A percentile compares a stretch with the other conserved stretches of the same genome.
Evolutionary conservation across 2,888 invertebrate species (phyloP).

Genomic region (Patella caerulea): DNA sequence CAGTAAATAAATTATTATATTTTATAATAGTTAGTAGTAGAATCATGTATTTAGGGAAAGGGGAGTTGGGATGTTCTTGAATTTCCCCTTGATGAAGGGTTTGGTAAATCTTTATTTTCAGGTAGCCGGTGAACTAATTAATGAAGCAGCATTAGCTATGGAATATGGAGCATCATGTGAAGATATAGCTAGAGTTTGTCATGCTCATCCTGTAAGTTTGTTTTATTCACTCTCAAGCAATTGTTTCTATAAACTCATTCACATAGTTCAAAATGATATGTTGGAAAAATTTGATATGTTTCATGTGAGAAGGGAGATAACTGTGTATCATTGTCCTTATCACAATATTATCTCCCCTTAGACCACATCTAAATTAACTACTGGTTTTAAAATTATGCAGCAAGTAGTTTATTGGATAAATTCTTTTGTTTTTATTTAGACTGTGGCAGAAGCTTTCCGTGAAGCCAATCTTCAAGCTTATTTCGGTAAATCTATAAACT

Average conservation of each 20-base stretch:
- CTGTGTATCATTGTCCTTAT: too few species aligned
- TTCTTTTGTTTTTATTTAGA: slow-evolving; percentile 77
- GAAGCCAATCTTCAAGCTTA: slow-evolving; percentile 97
- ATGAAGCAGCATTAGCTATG: slow-evolving; percentile 97
- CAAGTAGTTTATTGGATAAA: too few species aligned
- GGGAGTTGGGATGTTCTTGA: not conserved
- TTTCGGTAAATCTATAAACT: slow-evolving; percentile 97
- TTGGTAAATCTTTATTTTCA: slow-evolving; percentile 62
- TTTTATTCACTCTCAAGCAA: not conserved
- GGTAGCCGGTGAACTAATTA: slow-evolving; percentile 96
- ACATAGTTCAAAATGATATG: too few species aligned
- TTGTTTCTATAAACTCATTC: too few species aligned
- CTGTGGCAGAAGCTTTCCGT: slow-evolving; percentile 95
- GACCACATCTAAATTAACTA: too few species aligned
- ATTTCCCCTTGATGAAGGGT: slow-evolving; percentile 16
- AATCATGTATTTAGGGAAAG: not conserved
- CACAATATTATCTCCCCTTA: too few species aligned
- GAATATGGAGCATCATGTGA: slow-evolving; percentile 99
- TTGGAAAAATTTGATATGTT: too few species aligned
- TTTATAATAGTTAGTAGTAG: too few species aligned
- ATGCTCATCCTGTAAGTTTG: slow-evolving; percentile 93
- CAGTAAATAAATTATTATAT: too few species aligned
- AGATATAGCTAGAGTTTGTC: slow-evolving; percentile 97
- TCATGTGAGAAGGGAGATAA: too few species aligned
- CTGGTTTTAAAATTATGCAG: too few species aligned